A percentile compares a stretch with the other conserved stretches of the same genome.
These are phyloP conservation scores for Ceryle rudis DNA, from an alignment of 2,797 vertebrate species.

Conservation along the genomic window DNA sequence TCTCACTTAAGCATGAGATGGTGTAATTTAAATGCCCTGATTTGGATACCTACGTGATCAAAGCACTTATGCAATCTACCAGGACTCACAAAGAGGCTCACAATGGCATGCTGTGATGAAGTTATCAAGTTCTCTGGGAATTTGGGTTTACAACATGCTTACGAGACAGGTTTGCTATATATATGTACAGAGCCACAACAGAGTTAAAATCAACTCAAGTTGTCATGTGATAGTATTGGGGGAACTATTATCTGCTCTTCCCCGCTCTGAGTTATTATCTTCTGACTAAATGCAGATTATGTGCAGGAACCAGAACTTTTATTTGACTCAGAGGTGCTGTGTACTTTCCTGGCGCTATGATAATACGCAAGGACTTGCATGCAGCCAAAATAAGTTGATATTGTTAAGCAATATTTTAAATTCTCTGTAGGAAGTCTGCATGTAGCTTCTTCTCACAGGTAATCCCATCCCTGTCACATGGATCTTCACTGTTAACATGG, in stretches of 20 bases:
- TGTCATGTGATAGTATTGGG: not conserved
- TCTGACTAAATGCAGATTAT: conserved; percentile 48
- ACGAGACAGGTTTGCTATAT: not conserved
- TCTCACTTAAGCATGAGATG: not conserved
- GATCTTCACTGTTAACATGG: conserved; percentile 47
- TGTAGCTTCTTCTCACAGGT: conserved; percentile 38
- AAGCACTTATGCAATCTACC: not conserved
- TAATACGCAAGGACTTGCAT: not conserved
- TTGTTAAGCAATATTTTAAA: conserved; percentile 68
- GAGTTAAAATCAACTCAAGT: not conserved
- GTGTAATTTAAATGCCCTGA: not conserved
- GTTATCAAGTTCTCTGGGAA: not conserved
- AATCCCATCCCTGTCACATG: conserved; percentile 40
- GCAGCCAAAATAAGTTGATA: conserved; percentile 7
- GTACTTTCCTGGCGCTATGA: conserved; percentile 5
- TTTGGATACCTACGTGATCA: not conserved
- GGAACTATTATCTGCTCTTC: not conserved
- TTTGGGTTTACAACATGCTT: not conserved
- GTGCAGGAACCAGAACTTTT: conserved; percentile 52
- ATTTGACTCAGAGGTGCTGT: conserved; percentile 42
- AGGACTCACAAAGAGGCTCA: not conserved
- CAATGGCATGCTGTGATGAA: not conserved
- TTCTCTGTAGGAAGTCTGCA: conserved; percentile 55
- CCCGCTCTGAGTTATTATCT: conserved; percentile 1
- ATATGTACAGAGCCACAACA: not conserved